phyloP scores from a whole-genome alignment of 2,113 vertebrate species.

The Rynchops niger region DNA sequence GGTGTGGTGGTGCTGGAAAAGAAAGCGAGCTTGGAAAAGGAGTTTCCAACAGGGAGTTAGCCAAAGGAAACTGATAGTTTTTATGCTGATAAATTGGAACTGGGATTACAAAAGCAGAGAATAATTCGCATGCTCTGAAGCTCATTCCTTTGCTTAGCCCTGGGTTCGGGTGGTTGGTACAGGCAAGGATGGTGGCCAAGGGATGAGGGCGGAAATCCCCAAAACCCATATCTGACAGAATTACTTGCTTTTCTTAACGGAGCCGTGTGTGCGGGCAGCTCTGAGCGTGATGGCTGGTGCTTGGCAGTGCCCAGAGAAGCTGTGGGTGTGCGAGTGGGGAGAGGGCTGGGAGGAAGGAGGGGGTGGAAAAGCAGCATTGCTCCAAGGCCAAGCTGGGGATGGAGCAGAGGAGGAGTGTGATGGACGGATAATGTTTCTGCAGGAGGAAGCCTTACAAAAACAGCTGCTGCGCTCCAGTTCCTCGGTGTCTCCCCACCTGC shows the following conservation, averaged over 20 bases:
- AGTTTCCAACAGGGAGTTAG: not conserved
- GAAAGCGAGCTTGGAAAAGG: not conserved
- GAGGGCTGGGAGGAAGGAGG: not conserved
- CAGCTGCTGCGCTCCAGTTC: not conserved
- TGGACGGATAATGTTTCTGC: not conserved
- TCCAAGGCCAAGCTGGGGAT: not conserved
- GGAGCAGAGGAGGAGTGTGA: not conserved
- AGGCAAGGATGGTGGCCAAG: not conserved
- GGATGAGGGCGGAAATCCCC: not conserved
- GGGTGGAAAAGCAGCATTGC: not conserved
- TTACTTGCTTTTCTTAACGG: accelerated
- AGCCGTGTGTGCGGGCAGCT: not conserved
- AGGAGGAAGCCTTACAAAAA: not conserved
- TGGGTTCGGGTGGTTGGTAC: not conserved
- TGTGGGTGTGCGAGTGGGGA: not conserved
- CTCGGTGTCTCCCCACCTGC: not conserved
- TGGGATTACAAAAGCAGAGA: not conserved
- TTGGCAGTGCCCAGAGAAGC: not conserved
- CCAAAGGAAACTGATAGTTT: not conserved
- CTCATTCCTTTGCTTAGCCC: not conserved
- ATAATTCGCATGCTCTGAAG: not conserved
- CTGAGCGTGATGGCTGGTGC: not conserved
- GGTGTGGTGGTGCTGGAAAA: slow-evolving; percentile 32
- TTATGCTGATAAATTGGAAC: not conserved
- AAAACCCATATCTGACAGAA: not conserved